phyloP scores from a whole-genome alignment of 1,140 invertebrate genomes.

The Tribolium madens region DNA sequence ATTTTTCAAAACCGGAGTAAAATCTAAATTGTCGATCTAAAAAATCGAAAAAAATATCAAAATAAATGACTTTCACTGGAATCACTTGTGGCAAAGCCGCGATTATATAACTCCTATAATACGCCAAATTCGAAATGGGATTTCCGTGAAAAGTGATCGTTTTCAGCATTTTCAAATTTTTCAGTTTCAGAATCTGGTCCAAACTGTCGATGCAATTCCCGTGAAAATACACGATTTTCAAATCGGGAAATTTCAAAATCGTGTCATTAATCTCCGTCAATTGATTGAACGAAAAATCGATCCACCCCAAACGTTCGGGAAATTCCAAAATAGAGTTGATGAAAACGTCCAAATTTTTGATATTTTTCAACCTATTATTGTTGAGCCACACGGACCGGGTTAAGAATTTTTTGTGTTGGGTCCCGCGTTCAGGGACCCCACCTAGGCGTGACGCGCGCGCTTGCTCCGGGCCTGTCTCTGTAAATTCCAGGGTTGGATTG shows the following conservation, averaged over 20 bases:
- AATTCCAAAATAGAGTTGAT: slow-evolving; percentile 64
- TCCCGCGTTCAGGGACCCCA: slow-evolving; percentile 63
- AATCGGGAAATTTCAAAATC: slow-evolving; percentile 61
- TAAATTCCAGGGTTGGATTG: not conserved
- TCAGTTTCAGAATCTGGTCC: slow-evolving; percentile 65
- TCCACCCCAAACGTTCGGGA: slow-evolving; percentile 67
- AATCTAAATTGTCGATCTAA: slow-evolving; percentile 66
- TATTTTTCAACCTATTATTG: slow-evolving; percentile 68
- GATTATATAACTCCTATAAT: slow-evolving; percentile 67
- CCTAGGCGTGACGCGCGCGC: slow-evolving; percentile 62
- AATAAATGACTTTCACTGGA: not conserved
- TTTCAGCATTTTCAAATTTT: slow-evolving; percentile 64
- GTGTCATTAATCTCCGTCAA: slow-evolving; percentile 65
- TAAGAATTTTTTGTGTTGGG: slow-evolving; percentile 64
- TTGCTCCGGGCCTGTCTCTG: slow-evolving; percentile 55
- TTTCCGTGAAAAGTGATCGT: slow-evolving; percentile 70
- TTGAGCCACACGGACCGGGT: slow-evolving; percentile 69
- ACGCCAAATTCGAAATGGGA: slow-evolving; percentile 66
- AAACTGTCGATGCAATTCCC: slow-evolving; percentile 68
- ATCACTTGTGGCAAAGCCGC: slow-evolving; percentile 67
- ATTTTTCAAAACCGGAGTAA: slow-evolving; percentile 63
- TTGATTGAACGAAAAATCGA: slow-evolving; percentile 71
- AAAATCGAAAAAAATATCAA: slow-evolving; percentile 34
- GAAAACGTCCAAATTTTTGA: slow-evolving; percentile 64
- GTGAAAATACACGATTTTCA: slow-evolving; percentile 67